A percentile compares a stretch with the other conserved stretches of the same genome.
phyloP scores from a whole-genome alignment of 1,140 invertebrate genomes.

The Druon quercuslanigerum region DNA sequence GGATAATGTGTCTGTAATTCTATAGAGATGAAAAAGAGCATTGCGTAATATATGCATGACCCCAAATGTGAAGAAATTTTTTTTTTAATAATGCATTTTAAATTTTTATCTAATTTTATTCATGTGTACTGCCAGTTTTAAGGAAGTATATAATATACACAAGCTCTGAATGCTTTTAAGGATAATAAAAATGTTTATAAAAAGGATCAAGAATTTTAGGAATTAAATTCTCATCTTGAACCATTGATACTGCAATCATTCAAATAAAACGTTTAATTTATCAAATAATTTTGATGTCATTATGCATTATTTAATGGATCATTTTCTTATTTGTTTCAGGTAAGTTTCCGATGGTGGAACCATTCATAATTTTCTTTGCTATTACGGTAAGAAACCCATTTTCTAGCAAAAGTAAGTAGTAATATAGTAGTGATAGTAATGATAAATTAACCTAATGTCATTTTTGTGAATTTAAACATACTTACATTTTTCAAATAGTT shows the following conservation, averaged over 20 bases:
- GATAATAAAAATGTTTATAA: too few species aligned
- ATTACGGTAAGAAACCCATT: not conserved
- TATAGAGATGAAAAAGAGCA: constrained; percentile 7
- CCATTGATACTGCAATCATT: too few species aligned
- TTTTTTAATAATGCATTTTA: not conserved
- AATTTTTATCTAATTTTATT: not conserved
- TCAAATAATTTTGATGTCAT: not conserved
- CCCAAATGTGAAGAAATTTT: not conserved
- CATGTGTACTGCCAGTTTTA: not conserved
- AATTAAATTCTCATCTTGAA: too few species aligned
- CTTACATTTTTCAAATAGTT: too few species aligned
- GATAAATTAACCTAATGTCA: too few species aligned
- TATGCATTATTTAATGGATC: not conserved
- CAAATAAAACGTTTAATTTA: too few species aligned
- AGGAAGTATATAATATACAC: too few species aligned
- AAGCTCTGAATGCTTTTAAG: too few species aligned
- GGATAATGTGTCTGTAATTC: constrained; percentile 18
- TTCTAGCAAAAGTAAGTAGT: too few species aligned
- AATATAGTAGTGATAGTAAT: too few species aligned
- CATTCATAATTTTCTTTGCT: not conserved
- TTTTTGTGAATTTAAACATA: too few species aligned
- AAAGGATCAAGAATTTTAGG: too few species aligned
- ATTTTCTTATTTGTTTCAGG: constrained; percentile 35
- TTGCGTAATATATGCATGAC: constrained; percentile 3
- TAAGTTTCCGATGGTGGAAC: constrained; percentile 11